phyloP scores from a whole-genome alignment of 1,140 invertebrate species.

The Drosophila repleta region DNA sequence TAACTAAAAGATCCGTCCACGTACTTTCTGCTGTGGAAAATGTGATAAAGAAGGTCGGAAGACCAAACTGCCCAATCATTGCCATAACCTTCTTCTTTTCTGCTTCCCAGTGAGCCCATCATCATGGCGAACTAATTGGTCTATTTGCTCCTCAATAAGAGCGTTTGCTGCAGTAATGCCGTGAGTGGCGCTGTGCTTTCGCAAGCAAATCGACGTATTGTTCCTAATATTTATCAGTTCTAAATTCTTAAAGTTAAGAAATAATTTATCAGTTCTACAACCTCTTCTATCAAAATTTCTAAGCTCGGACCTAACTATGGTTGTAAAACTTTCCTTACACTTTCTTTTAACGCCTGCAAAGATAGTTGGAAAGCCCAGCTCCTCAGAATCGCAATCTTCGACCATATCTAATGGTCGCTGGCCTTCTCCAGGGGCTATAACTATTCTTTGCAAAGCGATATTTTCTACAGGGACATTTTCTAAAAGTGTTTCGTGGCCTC shows the following conservation, averaged over 20 bases:
- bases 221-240: constrained; percentile 4
- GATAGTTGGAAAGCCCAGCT: too few species aligned
- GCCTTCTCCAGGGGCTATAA: constrained; percentile 13
- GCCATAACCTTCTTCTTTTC: not conserved
- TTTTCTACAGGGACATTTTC: constrained; percentile 15
- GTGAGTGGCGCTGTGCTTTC: constrained; percentile 17
- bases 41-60: too few species aligned
- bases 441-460: not conserved
- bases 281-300: too few species aligned
- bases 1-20: too few species aligned
- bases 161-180: constrained; percentile 23
- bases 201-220: constrained; percentile 2
- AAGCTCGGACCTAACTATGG: too few species aligned
- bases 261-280: too few species aligned
- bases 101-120: not conserved
- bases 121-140: not conserved
- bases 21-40: too few species aligned
- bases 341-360: constrained; percentile 6
- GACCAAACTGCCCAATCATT: too few species aligned
- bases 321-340: constrained; percentile 2
- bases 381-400: constrained; percentile 4
- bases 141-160: not conserved
- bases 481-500: constrained; percentile 1
- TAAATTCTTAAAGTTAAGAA: constrained; percentile 6
- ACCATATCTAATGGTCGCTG: constrained; percentile 15